Evolutionary conservation across 2,113 vertebrate species (phyloP), one percentile per base, ranked within the genome.

Genomic region (Athene cunicularia): DNA sequence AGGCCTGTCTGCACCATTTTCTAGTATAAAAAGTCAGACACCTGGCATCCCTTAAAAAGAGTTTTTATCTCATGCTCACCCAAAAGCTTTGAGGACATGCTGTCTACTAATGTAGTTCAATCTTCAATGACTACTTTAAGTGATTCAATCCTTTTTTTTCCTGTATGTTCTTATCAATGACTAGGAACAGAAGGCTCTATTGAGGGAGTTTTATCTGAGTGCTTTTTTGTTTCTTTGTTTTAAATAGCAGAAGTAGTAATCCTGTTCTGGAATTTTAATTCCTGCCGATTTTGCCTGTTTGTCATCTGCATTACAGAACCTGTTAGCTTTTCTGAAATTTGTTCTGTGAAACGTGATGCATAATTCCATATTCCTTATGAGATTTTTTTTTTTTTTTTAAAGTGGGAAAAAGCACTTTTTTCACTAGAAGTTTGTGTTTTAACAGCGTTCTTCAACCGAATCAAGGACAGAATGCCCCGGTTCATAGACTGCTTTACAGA

Each of bases 381-480:
- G 17, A 19, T 67, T 66, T 73, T 58, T 32, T 92, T 63, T 47
- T 37, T 37, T 37, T 37, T 37, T 67, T 35, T n/a, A 9, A 86
- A 86, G 70, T 8, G 77, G 60, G 73, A 86, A 86, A 90, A 70
- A 37, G 11, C 4, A 2, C 66, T 97, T 37, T 37, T 37, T 37
- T 37, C 37, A 82, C 95, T 43, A 39, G 33, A 80, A 68, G 80
- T 84, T 96, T 96, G 90, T 95, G 35, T 97, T 95, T 96, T 96
- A 79, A 82, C 97, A 99, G 99, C 86, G 96, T 99, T 77, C 98
- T 98, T 96, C 99, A 99, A 88, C 98, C 98, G 96, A 99, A 97
- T 80, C 99, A 99, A 98, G 98, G 99, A 93, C 99, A 99, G 96
- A 99, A 99, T 90, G 98, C 99, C 30, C 98, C 98, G 0, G 83